phyloP scores from a whole-genome alignment of 2,797 vertebrate species.

The Sebastes minor region DNA sequence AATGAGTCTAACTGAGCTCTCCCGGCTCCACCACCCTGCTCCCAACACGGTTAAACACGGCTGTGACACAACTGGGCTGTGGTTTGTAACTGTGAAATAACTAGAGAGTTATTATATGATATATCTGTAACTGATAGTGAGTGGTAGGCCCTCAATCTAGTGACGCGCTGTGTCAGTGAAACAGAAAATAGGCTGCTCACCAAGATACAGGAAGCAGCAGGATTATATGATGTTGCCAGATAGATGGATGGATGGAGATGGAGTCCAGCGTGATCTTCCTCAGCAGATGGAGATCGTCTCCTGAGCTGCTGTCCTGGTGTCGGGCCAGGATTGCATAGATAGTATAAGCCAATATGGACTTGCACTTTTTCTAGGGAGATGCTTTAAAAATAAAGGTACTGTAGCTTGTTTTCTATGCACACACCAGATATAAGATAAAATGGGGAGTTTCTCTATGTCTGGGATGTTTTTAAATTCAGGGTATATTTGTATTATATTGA shows the following conservation, averaged over 20 bases:
- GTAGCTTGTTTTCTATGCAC: not conserved
- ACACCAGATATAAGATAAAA: not conserved
- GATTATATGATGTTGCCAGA: not conserved
- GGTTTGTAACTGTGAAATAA: not conserved
- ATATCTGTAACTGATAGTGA: not conserved
- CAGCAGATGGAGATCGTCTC: not conserved
- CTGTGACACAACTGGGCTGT: not conserved
- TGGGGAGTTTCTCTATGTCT: too few species aligned
- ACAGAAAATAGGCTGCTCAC: not conserved
- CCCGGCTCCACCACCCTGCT: not conserved
- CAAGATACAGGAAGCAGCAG: not conserved
- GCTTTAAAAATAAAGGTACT: not conserved
- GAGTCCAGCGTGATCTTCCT: not conserved
- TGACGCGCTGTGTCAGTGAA: too few species aligned
- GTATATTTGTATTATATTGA: too few species aligned
- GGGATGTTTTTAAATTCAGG: too few species aligned
- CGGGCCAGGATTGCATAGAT: not conserved
- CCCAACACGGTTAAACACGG: not conserved
- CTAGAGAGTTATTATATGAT: not conserved
- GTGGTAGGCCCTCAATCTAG: not conserved
- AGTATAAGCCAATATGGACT: not conserved
- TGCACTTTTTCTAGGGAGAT: not conserved
- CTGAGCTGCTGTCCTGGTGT: not conserved
- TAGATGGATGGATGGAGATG: not conserved
- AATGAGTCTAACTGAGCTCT: not conserved